Base-by-base conservation (phyloP, 2,113 vertebrate genomes). In the Syrmaticus mikado region DNA sequence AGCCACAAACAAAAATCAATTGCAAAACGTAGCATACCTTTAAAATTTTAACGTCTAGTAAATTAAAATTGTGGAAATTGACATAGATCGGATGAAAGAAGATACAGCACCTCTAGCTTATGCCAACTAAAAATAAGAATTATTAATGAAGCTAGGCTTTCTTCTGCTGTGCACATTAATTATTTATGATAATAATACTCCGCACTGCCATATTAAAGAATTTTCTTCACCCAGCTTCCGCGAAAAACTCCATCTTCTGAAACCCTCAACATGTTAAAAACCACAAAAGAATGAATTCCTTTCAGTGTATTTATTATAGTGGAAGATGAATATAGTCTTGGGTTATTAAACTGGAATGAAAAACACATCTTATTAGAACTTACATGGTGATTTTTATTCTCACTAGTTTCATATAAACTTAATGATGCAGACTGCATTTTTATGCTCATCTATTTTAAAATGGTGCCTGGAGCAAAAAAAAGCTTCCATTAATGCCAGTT, bases 341-440 rank as follows among this genome's bases (percentile, higher is more conserved):
- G 98, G 98, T 98, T 98, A 98, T 98, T 98, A 98, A 98, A 98
- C 98, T 98, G 98, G 97, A 98, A 98, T 98, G 97, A 98, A 98
- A 98, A 98, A 98, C 98, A 98, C 97, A 98, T 98, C 98, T 98
- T 98, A 98, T 98, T 98, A 98, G 97, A 98, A 98, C 98, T 98
- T 98, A 98, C 97, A 98, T 98, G 97, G 98, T 98, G 98, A 98
- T 98, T 98, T 98, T 98, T 98, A 98, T 98, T 98, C 98, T 98
- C 98, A 97, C 98, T 98, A 98, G 98, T 98, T 98, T 98, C 98
- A 98, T 98, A 98, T 98, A 98, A 98, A 98, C 98, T 98, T 98
- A 98, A 98, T 98, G 98, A 98, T 98, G 98, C 98, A 98, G 98
- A 96, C 97, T 98, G 98, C 97, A 98, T 98, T 98, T 98, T 98